These are phyloP conservation scores for Aleiodes alternator DNA, from an alignment of 2,888 invertebrate species.

Conservation along the genomic window DNA sequence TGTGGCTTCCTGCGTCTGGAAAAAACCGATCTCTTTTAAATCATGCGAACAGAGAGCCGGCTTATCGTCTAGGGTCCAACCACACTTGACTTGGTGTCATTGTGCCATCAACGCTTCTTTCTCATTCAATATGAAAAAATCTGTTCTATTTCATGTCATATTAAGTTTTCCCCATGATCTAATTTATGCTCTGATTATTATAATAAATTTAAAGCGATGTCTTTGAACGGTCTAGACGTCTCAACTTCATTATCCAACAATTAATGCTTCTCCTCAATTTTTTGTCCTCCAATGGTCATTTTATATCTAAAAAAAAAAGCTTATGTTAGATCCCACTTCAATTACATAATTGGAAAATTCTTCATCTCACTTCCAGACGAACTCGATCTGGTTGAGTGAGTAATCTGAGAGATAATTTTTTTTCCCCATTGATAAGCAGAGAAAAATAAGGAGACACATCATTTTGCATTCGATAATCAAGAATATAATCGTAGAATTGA, in stretches of 20 bases:
- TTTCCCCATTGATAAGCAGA: too few relatives aligned
- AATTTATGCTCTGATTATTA: not conserved
- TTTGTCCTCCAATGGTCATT: not conserved
- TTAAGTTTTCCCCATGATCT: not conserved
- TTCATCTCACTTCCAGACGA: too few relatives aligned
- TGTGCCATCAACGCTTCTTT: constrained; percentile 1
- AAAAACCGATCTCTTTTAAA: constrained; percentile 46
- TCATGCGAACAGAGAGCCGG: constrained; percentile 28
- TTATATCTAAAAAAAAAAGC: too few relatives aligned
- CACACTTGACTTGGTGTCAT: constrained; percentile 14
- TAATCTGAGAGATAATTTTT: too few relatives aligned
- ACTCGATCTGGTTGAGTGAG: too few relatives aligned
- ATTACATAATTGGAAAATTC: not conserved
- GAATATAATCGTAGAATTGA: too few relatives aligned
- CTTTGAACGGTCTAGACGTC: constrained; percentile 16
- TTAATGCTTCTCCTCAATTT: not conserved
- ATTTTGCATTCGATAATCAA: too few relatives aligned
- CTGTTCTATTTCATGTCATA: not conserved
- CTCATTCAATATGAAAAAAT: not conserved
- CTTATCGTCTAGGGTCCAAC: constrained; percentile 32
- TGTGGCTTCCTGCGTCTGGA: constrained; percentile 51
- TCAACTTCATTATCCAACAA: not conserved
- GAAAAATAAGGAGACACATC: too few relatives aligned
- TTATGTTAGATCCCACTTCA: not conserved
- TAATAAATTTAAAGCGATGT: not conserved